Percentiles rank a stretch among this genome's conserved stretches.
Conservation (phyloP, 1,140 invertebrate species). For the Drosophila melanica region DNA sequence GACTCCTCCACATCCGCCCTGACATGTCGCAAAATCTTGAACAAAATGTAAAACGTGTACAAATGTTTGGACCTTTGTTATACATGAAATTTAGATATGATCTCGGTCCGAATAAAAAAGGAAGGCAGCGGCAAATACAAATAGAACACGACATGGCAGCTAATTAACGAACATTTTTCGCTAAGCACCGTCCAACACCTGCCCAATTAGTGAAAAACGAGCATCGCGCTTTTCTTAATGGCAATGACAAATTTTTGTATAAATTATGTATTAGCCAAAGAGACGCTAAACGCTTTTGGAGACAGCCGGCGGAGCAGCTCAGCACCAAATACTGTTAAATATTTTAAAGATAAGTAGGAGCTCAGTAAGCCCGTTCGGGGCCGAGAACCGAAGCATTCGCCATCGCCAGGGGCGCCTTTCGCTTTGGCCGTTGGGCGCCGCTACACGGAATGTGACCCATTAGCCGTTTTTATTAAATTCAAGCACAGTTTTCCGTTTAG, state of each 20-base stretch:
- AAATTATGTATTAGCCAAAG: conserved; percentile 72
- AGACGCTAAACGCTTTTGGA: conserved; percentile 44
- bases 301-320: conserved; percentile 16
- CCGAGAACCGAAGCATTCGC: conserved; percentile 8
- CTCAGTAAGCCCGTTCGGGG: conserved; percentile 5
- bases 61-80: conserved; percentile 68
- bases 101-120: conserved; percentile 29
- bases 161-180: conserved; percentile 69
- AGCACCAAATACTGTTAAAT: conserved; percentile 64
- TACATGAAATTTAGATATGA: conserved; percentile 65
- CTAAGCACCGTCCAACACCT: conserved; percentile 51
- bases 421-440: background rate
- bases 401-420: conserved; percentile 25
- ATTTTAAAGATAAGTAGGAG: conserved; percentile 72
- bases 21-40: conserved; percentile 53
- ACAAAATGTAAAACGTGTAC: conserved; percentile 57
- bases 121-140: conserved; percentile 25
- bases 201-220: conserved; percentile 68
- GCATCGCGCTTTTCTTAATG: conserved; percentile 53
- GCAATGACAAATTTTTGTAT: conserved; percentile 78
- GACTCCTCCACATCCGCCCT: background rate
- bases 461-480: conserved; percentile 74
- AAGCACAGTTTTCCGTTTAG: conserved; percentile 69
- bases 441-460: conserved; percentile 67
- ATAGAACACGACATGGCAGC: conserved; percentile 72